Evolutionary conservation across 2,113 vertebrate species (phyloP).

Genomic region (Bombycilla garrulus): DNA sequence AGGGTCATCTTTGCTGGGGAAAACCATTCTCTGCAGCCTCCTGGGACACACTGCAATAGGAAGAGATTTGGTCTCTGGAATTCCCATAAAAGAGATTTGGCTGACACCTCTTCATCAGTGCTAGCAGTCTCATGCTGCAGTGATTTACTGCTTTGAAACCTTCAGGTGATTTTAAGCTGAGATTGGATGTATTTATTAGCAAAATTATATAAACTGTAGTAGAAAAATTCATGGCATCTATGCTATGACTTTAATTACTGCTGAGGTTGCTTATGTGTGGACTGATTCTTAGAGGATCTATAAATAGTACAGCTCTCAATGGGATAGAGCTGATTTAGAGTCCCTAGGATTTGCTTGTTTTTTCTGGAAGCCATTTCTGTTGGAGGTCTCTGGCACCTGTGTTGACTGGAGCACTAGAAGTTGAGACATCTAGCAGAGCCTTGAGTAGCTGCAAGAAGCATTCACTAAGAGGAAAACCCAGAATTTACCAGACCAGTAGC

Average conservation of each 20-base stretch:
- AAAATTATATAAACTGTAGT: not conserved
- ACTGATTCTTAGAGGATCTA: not conserved
- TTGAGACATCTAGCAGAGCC: not conserved
- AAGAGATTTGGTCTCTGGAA: constrained; percentile 15
- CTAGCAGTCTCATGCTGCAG: not conserved
- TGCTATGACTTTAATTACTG: not conserved
- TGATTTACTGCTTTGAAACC: not conserved
- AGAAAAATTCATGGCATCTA: not conserved
- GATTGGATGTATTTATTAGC: not conserved
- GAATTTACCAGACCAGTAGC: not conserved
- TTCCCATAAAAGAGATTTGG: not conserved
- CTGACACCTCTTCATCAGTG: not conserved
- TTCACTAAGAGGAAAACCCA: not conserved
- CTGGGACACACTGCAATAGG: not conserved
- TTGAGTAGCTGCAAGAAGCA: not conserved
- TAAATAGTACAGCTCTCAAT: not conserved
- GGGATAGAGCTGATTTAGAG: not conserved
- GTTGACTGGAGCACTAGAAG: not conserved
- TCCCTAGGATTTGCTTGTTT: not conserved
- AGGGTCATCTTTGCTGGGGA: not conserved
- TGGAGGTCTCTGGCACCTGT: not conserved
- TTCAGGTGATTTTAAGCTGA: not conserved
- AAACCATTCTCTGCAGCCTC: not conserved
- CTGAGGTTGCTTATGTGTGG: not conserved
- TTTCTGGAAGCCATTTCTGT: not conserved